Evolutionary conservation across 2,888 invertebrate genomes (phyloP).

Genomic region (Drepana falcataria): DNA sequence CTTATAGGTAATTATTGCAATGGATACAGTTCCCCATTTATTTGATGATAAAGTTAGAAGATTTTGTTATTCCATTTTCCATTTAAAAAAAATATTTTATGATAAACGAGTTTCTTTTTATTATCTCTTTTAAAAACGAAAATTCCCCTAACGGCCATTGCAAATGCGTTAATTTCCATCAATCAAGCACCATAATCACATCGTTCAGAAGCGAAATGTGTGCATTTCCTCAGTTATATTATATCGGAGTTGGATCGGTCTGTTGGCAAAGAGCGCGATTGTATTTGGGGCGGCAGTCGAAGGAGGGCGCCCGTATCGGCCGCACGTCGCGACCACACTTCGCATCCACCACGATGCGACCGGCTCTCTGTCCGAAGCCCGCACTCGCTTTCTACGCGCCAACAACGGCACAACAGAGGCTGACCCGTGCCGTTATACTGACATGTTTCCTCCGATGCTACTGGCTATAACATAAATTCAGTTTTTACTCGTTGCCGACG

Average conservation of each 20-base stretch:
- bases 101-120: no score
- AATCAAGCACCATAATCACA: conserved; percentile 38
- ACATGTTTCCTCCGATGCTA: conserved; percentile 50
- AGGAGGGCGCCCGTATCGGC: conserved; percentile 58
- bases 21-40: no score
- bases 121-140: no score
- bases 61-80: no score
- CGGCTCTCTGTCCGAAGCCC: conserved; percentile 21
- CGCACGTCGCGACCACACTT: conserved; percentile 43
- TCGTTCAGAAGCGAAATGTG: conserved; percentile 40
- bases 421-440: conserved; percentile 52
- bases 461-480: conserved; percentile 49
- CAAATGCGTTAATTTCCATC: conserved; percentile 24
- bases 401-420: conserved; percentile 50
- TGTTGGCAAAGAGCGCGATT: conserved; percentile 3
- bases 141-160: conserved; percentile 4
- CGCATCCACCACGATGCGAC: conserved; percentile 1
- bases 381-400: conserved; percentile 59
- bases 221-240: conserved; percentile 49
- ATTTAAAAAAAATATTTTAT: background rate
- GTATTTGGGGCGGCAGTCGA: conserved; percentile 41
- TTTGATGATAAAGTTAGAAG: no score
- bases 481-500: conserved; percentile 48
- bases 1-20: no score
- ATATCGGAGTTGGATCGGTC: conserved; percentile 23